These are phyloP conservation scores for Brienomyrus longianalis DNA, from an alignment of 2,113 vertebrate genomes.

Conservation along the genomic window DNA sequence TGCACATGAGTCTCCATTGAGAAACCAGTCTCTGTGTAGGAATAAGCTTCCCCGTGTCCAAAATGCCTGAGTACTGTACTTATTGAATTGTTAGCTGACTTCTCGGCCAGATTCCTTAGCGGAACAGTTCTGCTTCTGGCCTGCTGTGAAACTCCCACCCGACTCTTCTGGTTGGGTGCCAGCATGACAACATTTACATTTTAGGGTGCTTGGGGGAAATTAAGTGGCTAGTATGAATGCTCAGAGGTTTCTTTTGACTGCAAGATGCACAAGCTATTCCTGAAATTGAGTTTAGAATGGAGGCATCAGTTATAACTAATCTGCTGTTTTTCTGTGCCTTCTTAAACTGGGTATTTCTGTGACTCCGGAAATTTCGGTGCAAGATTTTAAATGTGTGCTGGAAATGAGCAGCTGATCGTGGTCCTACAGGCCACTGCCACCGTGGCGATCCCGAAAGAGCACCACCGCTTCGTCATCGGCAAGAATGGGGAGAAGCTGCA, in stretches of 20 bases:
- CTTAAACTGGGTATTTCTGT: background rate
- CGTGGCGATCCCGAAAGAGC: constrained; percentile 94
- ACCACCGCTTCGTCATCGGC: constrained; percentile 97
- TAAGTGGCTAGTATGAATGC: background rate
- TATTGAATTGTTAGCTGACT: background rate
- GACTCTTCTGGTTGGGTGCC: background rate
- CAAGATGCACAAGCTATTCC: background rate
- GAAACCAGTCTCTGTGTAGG: background rate
- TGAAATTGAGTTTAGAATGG: background rate
- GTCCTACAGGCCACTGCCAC: constrained; percentile 79
- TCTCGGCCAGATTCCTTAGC: background rate
- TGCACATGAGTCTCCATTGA: background rate
- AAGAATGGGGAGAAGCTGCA: constrained; percentile 98
- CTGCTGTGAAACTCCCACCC: background rate
- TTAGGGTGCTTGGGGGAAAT: background rate
- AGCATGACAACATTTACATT: background rate
- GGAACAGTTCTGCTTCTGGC: background rate
- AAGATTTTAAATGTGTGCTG: background rate
- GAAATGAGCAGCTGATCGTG: background rate
- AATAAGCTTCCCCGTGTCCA: background rate
- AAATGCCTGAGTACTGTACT: background rate
- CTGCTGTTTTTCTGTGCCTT: background rate
- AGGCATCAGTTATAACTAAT: background rate
- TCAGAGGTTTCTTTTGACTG: background rate
- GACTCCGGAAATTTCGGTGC: background rate